Conservation (phyloP, 2,888 invertebrate species). For the Pristionchus japonicus region DNA sequence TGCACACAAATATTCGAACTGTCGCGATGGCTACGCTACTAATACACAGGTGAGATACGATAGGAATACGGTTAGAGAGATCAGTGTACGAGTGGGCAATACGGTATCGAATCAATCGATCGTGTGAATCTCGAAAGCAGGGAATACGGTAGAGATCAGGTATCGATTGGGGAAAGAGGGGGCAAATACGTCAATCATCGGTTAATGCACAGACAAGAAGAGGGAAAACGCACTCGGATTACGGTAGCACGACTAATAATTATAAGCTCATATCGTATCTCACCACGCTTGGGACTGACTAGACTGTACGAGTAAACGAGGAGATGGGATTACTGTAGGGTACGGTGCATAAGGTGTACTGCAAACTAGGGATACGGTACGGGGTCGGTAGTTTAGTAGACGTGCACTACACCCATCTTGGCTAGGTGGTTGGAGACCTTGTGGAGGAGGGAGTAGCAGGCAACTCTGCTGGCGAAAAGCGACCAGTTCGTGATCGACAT, state of each 20-base stretch:
- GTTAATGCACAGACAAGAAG: slow-evolving; percentile 14
- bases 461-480: not conserved
- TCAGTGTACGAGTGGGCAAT: slow-evolving; percentile 20
- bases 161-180: not conserved
- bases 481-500: not conserved
- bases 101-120: slow-evolving; percentile 37
- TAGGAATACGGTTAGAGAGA: not conserved
- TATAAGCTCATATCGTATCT: slow-evolving; percentile 35
- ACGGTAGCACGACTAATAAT: not conserved
- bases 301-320: not conserved
- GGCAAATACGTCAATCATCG: not conserved
- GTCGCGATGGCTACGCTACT: slow-evolving; percentile 17
- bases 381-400: not conserved
- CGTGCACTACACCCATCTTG: slow-evolving; percentile 22
- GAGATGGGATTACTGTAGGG: not conserved
- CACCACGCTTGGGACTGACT: slow-evolving; percentile 12
- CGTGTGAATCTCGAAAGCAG: slow-evolving; percentile 32
- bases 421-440: not conserved
- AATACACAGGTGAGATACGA: slow-evolving; percentile 36
- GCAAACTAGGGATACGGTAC: slow-evolving; percentile 10
- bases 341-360: not conserved
- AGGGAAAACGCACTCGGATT: not conserved
- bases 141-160: not conserved
- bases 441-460: slow-evolving; percentile 32
- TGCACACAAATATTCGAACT: too few relatives aligned